Percentiles rank a stretch among this genome's conserved stretches.
Conservation (phyloP, 2,888 invertebrate genomes). For the Parnassius smintheus region DNA sequence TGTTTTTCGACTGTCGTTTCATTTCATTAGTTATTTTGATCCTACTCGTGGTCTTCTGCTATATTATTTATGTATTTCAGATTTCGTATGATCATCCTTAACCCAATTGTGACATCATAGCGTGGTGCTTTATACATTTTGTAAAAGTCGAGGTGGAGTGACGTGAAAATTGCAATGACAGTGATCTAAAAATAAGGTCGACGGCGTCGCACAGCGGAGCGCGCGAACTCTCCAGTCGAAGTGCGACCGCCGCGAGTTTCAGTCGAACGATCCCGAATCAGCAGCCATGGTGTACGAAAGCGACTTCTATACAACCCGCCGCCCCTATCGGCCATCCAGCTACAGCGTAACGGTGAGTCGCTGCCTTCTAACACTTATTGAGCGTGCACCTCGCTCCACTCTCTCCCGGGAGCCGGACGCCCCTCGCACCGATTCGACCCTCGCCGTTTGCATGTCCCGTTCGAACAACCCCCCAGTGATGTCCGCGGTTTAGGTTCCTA, state of each 20-base stretch:
- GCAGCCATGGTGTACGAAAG: slow-evolving; percentile 94
- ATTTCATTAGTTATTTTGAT: slow-evolving; percentile 42
- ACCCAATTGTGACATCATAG: slow-evolving; percentile 64
- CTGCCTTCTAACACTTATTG: slow-evolving; percentile 55
- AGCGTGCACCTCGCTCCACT: slow-evolving; percentile 67
- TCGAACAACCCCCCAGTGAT: slow-evolving; percentile 36
- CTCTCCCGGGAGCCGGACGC: slow-evolving; percentile 74
- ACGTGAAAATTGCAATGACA: slow-evolving; percentile 80
- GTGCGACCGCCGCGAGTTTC: slow-evolving; percentile 72
- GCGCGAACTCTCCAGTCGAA: slow-evolving; percentile 68
- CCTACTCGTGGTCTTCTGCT: slow-evolving; percentile 30
- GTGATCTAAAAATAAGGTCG: slow-evolving; percentile 75
- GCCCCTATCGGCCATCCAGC: slow-evolving; percentile 89
- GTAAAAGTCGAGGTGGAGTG: slow-evolving; percentile 59
- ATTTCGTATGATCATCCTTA: slow-evolving; percentile 60
- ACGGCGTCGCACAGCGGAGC: slow-evolving; percentile 49
- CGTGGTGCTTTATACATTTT: slow-evolving; percentile 54
- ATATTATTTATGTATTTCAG: slow-evolving; percentile 41
- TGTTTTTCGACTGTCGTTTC: slow-evolving; percentile 30
- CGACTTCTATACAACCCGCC: slow-evolving; percentile 94
- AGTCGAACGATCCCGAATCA: slow-evolving; percentile 69
- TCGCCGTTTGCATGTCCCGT: slow-evolving; percentile 46
- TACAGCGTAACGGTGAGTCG: slow-evolving; percentile 88
- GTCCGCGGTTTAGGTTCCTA: slow-evolving; percentile 35
- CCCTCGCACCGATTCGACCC: slow-evolving; percentile 74